Evolutionary conservation across 2,888 invertebrate species (phyloP).

Genomic region (Dryobotodes eremita): DNA sequence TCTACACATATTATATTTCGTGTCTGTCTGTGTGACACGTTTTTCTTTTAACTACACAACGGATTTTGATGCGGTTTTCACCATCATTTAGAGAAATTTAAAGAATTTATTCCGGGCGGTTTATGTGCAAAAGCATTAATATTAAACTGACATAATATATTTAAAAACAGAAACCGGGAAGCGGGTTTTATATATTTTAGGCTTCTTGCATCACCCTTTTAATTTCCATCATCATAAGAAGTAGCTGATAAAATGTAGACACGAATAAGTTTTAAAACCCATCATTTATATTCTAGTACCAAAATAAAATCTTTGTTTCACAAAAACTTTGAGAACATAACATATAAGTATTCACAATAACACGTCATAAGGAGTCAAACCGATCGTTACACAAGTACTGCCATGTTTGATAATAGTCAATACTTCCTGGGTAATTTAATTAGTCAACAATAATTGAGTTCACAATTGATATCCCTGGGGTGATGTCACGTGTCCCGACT

Average conservation of each 20-base stretch:
- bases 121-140: neutral
- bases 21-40: neutral
- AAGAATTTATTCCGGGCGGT: neutral
- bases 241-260: neutral
- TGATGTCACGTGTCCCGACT: constrained; percentile 76
- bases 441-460: constrained; percentile 78
- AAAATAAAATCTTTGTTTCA: neutral
- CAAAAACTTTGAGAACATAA: neutral
- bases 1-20: neutral
- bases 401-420: constrained; percentile 57
- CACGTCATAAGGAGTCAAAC: constrained; percentile 12
- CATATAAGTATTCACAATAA: constrained; percentile 10
- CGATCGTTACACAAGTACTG: constrained; percentile 25
- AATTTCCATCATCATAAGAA: neutral
- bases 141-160: neutral
- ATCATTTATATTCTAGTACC: neutral
- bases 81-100: neutral
- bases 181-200: neutral
- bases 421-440: constrained; percentile 74
- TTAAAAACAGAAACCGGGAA: neutral
- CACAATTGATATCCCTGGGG: constrained; percentile 77
- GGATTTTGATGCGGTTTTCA: neutral
- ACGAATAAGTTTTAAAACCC: no score
- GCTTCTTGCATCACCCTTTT: neutral
- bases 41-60: neutral